A percentile compares a stretch with the other conserved stretches of the same genome.
These are phyloP conservation scores for Orthochromis malagaraziensis DNA, from an alignment of 2,113 vertebrate species.

Conservation along the genomic window DNA sequence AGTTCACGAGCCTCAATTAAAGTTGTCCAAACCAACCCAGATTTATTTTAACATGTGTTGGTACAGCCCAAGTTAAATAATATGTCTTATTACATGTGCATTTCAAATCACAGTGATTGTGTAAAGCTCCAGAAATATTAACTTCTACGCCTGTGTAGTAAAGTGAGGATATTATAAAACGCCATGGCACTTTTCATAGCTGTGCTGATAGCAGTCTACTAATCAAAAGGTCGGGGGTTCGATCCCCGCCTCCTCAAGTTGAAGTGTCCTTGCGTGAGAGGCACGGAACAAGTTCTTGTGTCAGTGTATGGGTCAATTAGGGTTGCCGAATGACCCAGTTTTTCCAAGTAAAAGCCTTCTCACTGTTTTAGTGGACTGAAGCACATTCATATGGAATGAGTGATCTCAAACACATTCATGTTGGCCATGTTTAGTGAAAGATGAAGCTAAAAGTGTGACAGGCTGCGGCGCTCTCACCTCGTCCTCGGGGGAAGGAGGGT, in stretches of 20 bases:
- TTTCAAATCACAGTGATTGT: background rate
- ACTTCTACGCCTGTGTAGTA: rapidly evolving
- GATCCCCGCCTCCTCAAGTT: background rate
- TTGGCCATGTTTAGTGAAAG: background rate
- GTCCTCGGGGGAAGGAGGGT: slow-evolving; percentile 81
- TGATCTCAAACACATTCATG: background rate
- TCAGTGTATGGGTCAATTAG: background rate
- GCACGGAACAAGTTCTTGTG: rapidly evolving
- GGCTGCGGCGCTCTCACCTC: slow-evolving; percentile 64
- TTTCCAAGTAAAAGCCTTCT: background rate
- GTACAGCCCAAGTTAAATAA: background rate
- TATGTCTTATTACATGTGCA: background rate
- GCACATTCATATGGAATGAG: background rate
- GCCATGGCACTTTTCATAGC: background rate
- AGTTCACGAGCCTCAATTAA: background rate
- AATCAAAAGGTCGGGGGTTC: rapidly evolving
- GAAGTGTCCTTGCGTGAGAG: rapidly evolving
- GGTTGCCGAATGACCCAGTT: too few species aligned
- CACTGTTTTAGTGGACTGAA: background rate
- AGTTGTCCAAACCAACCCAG: background rate
- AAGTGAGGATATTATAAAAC: background rate
- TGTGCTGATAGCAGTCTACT: background rate
- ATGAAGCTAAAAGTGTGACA: background rate
- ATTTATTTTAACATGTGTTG: background rate
- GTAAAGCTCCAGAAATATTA: background rate